phyloP scores from a whole-genome alignment of 2,888 invertebrate genomes.

The Drosophila merina region DNA sequence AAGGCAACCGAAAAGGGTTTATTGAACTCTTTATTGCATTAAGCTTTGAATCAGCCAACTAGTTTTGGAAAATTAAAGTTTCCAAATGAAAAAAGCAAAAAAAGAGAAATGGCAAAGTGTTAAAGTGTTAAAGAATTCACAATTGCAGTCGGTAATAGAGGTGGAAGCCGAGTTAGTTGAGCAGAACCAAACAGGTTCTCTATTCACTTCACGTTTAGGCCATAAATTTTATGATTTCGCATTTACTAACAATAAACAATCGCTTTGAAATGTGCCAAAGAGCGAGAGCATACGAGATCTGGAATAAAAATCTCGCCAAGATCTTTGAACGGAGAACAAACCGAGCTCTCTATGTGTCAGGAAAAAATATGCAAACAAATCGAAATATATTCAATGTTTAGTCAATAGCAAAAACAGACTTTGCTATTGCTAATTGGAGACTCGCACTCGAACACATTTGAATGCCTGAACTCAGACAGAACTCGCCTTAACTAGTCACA shows the following conservation, averaged over 20 bases:
- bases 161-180: conserved; percentile 3
- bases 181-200: conserved; percentile 16
- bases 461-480: conserved; percentile 14
- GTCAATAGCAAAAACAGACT: conserved; percentile 31
- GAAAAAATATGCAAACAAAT: conserved; percentile 9
- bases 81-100: background rate
- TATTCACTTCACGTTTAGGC: conserved; percentile 27
- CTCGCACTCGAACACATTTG: conserved; percentile 23
- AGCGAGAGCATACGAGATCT: background rate
- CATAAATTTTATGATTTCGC: conserved; percentile 25
- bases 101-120: background rate
- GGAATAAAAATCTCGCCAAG: background rate
- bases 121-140: conserved; percentile 1
- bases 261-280: conserved; percentile 11
- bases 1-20: conserved; percentile 17
- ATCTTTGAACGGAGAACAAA: conserved; percentile 10
- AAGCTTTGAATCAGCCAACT: conserved; percentile 1
- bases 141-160: conserved; percentile 11
- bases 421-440: conserved; percentile 56
- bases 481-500: conserved; percentile 35
- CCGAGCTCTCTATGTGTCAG: background rate
- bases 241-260: conserved; percentile 30
- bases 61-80: background rate
- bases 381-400: conserved; percentile 28
- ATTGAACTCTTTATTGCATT: conserved; percentile 32